A percentile compares a stretch with the other conserved stretches of the same genome.
Evolutionary conservation across 2,113 vertebrate genomes (phyloP).

Genomic region (Aptenodytes forsteri): DNA sequence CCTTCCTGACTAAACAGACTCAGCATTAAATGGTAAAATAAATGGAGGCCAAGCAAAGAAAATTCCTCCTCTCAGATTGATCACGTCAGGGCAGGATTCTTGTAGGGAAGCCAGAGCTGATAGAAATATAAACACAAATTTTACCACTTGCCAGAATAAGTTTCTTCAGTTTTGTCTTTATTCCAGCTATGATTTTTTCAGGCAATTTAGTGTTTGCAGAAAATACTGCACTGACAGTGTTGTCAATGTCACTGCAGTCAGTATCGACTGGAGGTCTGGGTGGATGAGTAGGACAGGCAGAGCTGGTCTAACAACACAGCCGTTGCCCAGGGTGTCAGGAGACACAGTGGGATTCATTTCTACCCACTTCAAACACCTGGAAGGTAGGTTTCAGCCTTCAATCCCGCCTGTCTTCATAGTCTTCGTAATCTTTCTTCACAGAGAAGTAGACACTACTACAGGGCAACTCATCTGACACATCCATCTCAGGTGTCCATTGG

Average conservation of each 20-base stretch:
- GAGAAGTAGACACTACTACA: background rate
- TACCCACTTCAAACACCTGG: background rate
- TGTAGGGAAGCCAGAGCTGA: background rate
- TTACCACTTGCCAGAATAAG: background rate
- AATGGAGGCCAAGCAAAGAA: conserved; percentile 41
- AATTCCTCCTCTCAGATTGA: conserved; percentile 35
- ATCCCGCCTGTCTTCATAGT: background rate
- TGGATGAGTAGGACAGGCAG: background rate
- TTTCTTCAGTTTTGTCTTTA: background rate
- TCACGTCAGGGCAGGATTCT: background rate
- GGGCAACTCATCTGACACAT: background rate
- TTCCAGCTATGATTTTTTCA: background rate
- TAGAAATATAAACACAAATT: conserved; percentile 25
- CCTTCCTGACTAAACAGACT: conserved; percentile 58
- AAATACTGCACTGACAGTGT: background rate
- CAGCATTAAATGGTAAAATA: conserved; percentile 42
- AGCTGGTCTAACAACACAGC: background rate
- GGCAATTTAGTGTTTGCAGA: background rate
- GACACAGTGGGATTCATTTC: background rate
- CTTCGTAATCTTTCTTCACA: background rate
- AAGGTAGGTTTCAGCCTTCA: background rate
- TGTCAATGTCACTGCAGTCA: background rate
- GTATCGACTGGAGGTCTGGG: background rate
- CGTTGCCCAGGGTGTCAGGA: background rate
- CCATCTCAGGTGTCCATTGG: background rate